Percentiles rank a stretch among this genome's conserved stretches.
These are phyloP conservation scores for Lordiphosa andalusiaca DNA, from an alignment of 2,888 invertebrate species.

Conservation along the genomic window DNA sequence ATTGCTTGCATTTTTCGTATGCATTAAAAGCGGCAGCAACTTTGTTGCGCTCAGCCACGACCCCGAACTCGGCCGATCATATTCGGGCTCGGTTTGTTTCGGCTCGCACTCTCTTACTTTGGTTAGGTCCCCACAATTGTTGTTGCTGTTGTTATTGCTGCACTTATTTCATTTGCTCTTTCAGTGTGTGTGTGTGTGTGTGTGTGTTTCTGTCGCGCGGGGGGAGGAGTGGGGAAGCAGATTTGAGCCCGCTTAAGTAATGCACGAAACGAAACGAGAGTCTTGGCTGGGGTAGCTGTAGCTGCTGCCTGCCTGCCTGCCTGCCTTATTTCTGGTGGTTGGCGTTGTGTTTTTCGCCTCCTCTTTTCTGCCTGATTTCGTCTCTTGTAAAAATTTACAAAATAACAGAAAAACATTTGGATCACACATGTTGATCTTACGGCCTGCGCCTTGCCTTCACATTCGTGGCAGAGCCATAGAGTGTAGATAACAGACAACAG, in stretches of 20 bases:
- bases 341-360: conserved; percentile 7
- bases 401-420: conserved; percentile 54
- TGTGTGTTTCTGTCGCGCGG: neutral
- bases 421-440: conserved; percentile 63
- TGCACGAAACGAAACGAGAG: conserved; percentile 1
- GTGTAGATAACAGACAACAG: conserved; percentile 49
- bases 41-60: too few species aligned
- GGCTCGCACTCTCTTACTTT: neutral
- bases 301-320: too few species aligned
- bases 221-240: conserved; percentile 31
- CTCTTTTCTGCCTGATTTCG: conserved; percentile 28
- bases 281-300: conserved; percentile 1
- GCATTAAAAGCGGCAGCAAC: too few species aligned
- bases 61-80: too few species aligned
- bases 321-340: conserved; percentile 6
- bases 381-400: conserved; percentile 45
- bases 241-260: conserved; percentile 65
- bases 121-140: neutral
- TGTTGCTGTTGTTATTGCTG: conserved; percentile 7
- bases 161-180: conserved; percentile 12
- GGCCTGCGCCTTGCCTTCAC: conserved; percentile 29
- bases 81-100: conserved; percentile 56
- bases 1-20: conserved; percentile 19
- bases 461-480: conserved; percentile 26
- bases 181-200: conserved; percentile 13